phyloP scores from a whole-genome alignment of 2,888 invertebrate genomes.

The Sphinx pinastri region DNA sequence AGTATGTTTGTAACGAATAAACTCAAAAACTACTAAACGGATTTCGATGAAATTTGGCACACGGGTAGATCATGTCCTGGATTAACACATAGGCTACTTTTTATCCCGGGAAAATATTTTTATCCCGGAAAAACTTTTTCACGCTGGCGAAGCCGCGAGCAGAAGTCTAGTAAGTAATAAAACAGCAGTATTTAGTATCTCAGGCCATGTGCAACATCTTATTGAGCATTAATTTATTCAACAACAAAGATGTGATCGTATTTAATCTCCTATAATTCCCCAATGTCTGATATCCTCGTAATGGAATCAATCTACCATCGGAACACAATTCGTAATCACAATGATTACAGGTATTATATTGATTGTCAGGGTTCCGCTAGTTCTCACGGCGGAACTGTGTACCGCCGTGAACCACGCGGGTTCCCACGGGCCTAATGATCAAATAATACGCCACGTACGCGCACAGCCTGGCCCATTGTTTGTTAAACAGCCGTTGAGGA shows the following conservation, averaged over 20 bases:
- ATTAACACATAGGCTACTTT: too few species aligned
- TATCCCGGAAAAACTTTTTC: too few species aligned
- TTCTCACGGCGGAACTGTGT: neutral
- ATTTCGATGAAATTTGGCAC: too few species aligned
- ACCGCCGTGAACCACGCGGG: neutral
- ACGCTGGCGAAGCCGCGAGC: too few species aligned
- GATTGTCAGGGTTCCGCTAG: conserved; percentile 19
- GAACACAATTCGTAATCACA: neutral
- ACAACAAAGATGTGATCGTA: neutral
- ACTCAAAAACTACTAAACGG: too few species aligned
- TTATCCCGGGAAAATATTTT: too few species aligned
- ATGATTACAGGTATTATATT: conserved; percentile 17
- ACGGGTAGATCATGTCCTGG: too few species aligned
- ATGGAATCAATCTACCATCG: neutral
- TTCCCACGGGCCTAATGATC: conserved; percentile 19
- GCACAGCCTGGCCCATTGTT: conserved; percentile 21
- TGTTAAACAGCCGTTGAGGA: conserved; percentile 13
- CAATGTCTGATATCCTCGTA: neutral
- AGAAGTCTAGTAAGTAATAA: too few species aligned
- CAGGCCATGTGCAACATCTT: too few species aligned
- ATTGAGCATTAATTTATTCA: too few species aligned
- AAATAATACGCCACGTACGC: conserved; percentile 2
- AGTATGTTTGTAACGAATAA: too few species aligned
- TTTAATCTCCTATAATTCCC: neutral
- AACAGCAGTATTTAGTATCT: too few species aligned